Percentiles rank a stretch among this genome's conserved stretches.
phyloP scores from a whole-genome alignment of 2,888 invertebrate species.

The Aphodius granarius region DNA sequence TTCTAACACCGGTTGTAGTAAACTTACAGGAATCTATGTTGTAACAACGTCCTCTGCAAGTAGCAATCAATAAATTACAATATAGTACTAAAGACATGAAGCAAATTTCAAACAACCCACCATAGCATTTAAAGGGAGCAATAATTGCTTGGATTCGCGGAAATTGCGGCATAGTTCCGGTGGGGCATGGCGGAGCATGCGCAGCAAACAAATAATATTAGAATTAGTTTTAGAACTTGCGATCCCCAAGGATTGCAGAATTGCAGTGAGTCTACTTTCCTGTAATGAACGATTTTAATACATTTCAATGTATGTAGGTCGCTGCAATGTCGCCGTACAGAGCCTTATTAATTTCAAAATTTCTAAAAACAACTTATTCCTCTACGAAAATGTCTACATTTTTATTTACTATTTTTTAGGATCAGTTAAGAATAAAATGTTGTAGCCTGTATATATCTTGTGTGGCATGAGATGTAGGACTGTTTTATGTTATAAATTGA shows the following conservation, averaged over 20 bases:
- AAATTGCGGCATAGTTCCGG: neutral
- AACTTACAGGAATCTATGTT: neutral
- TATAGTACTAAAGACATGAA: neutral
- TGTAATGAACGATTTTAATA: neutral
- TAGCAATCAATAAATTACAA: too few relatives aligned
- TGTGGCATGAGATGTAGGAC: neutral
- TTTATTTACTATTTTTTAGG: too few relatives aligned
- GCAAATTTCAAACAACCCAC: neutral
- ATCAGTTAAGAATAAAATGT: too few relatives aligned
- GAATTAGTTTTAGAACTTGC: neutral
- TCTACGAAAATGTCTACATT: too few relatives aligned
- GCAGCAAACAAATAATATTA: neutral
- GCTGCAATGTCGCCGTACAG: neutral
- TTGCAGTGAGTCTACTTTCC: neutral
- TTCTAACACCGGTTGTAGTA: neutral
- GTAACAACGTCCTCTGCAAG: too few relatives aligned
- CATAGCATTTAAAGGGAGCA: neutral
- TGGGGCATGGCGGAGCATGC: neutral
- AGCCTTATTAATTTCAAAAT: neutral
- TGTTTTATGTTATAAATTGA: neutral
- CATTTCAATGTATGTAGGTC: neutral
- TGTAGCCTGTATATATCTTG: neutral
- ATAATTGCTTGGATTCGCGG: neutral
- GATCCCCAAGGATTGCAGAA: neutral
- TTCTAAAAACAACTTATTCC: neutral